Percentiles rank a stretch among this genome's conserved stretches.
Evolutionary conservation across 2,888 invertebrate genomes (phyloP).

Genomic region (Saturnia japonica): DNA sequence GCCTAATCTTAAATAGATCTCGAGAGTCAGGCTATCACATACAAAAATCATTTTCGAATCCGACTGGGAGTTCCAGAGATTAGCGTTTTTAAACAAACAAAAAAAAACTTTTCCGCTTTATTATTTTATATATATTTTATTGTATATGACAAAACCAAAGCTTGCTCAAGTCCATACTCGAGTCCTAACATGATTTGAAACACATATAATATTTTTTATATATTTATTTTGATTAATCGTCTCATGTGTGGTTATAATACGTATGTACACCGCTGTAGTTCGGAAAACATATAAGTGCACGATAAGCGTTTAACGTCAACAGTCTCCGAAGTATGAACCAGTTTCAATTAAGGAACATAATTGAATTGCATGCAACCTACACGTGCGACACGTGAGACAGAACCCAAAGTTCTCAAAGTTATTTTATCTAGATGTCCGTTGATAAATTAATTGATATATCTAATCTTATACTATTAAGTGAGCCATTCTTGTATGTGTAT

Average conservation of each 20-base stretch:
- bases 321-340: background rate
- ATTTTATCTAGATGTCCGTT: background rate
- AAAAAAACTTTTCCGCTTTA: too few relatives aligned
- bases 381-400: background rate
- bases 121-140: too few relatives aligned
- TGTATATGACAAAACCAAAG: too few relatives aligned
- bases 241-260: background rate
- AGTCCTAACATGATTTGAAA: too few relatives aligned
- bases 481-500: too few relatives aligned
- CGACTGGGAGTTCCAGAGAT: too few relatives aligned
- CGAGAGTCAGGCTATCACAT: too few relatives aligned
- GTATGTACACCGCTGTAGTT: slow-evolving; percentile 2
- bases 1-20: too few relatives aligned
- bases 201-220: background rate
- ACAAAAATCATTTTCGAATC: too few relatives aligned
- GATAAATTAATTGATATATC: background rate
- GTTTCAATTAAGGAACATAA: background rate
- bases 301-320: background rate
- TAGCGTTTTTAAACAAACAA: too few relatives aligned
- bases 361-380: background rate
- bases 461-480: background rate
- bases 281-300: background rate
- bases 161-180: too few relatives aligned
- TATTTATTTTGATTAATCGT: background rate
- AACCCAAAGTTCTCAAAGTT: background rate